Evolutionary conservation across 1,140 invertebrate species (phyloP), one percentile per base, ranked within the genome.

Genomic region (Lasioglossum baleicum): DNA sequence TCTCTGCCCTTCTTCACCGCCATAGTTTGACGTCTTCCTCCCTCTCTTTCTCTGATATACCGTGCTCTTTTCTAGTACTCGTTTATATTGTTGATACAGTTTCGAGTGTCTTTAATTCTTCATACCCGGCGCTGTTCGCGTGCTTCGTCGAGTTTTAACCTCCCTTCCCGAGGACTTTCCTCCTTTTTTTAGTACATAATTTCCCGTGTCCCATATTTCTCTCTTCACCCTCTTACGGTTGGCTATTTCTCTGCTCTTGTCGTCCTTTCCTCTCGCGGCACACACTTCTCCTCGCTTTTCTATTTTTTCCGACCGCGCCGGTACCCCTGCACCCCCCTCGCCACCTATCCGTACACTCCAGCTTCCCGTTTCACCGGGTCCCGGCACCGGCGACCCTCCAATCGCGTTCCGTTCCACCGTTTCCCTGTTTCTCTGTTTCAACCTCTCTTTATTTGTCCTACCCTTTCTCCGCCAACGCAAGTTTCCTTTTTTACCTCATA

Each of bases 71-170:
- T 72, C 7, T 8, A 61, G 65, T 42, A 42, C 69, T 10, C 67
- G 17, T 53, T 77, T 22, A 61, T 42, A 26, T 26, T 26, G 26
- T 26, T 22, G 35, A 56, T 61, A 48, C 22, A 58, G 61, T 65
- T 56, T 72, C 69, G 44, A 73, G 51, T 79, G 73, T 79, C 76
- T 65, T 79, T 72, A 78, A 72, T 78, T 78, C 76, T 78, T 78
- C 61, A 72, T 78, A 65, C 76, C 13, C n/a, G 15, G 53, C 60
- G 17, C 68, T 26, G 76, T 48, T 64, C 76, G 72, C 76, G 76
- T 78, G 64, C 44, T 56, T 56, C 40, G n/a, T 20, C 60, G 44
- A 72, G 72, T 65, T 72, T 78, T 78, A 42, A 78, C 75, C 10
- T 35, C 13, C 2, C 26, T n/a, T 17, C 13, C 6, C 22, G 0